Conservation (phyloP, 2,888 invertebrate genomes). For the Diaperis boleti region DNA sequence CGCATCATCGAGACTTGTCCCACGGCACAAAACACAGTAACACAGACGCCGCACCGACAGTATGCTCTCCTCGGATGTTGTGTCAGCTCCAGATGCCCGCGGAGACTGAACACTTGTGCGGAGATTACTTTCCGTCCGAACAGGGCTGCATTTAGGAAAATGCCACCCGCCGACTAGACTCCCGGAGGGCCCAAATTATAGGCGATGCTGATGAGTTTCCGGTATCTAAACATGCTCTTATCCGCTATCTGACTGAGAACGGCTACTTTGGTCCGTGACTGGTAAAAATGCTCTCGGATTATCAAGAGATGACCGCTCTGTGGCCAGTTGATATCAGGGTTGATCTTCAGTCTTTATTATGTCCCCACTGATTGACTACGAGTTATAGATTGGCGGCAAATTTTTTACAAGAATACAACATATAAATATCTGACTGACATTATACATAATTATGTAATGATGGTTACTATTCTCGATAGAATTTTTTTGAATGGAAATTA, state of each 20-base stretch:
- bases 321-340: not conserved
- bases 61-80: slow-evolving; percentile 45
- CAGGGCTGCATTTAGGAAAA: slow-evolving; percentile 43
- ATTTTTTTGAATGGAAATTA: no score
- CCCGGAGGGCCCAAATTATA: slow-evolving; percentile 32
- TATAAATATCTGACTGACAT: no score
- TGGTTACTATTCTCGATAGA: no score
- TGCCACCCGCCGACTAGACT: slow-evolving; percentile 39
- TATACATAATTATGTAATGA: no score
- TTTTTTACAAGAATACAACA: no score
- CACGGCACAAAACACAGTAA: slow-evolving; percentile 44
- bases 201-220: slow-evolving; percentile 1
- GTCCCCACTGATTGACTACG: no score
- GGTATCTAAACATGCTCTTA: slow-evolving; percentile 26
- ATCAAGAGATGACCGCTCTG: not conserved
- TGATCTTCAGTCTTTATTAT: no score
- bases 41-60: slow-evolving; percentile 47
- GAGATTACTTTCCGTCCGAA: slow-evolving; percentile 37
- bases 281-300: not conserved
- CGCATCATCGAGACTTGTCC: slow-evolving; percentile 49
- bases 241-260: not conserved
- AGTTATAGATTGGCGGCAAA: no score
- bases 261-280: slow-evolving; percentile 3
- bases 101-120: slow-evolving; percentile 48
- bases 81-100: slow-evolving; percentile 56